Percentiles rank a stretch among this genome's conserved stretches.
phyloP scores from a whole-genome alignment of 2,888 invertebrate genomes.

The Aethes cnicana region DNA sequence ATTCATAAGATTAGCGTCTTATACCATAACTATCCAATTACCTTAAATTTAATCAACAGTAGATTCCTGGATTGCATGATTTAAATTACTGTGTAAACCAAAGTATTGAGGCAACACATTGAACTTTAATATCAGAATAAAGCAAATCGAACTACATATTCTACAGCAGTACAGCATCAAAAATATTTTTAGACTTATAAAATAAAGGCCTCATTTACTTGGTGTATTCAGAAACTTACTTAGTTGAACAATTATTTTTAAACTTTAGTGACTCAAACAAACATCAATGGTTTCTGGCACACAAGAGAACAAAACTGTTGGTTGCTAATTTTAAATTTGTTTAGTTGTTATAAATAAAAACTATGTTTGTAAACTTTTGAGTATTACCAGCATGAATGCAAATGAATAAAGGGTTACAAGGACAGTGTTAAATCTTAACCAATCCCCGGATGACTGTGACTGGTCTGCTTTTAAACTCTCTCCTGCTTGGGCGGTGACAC shows the following conservation, averaged over 20 bases:
- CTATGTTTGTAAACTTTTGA: slow-evolving; percentile 78
- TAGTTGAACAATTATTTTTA: too few species aligned
- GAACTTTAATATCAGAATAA: slow-evolving; percentile 11
- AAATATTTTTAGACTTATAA: slow-evolving; percentile 33
- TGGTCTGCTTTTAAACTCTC: slow-evolving; percentile 55
- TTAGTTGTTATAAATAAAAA: slow-evolving; percentile 13
- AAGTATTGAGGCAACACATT: slow-evolving; percentile 13
- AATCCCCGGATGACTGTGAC: slow-evolving; percentile 27
- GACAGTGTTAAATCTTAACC: slow-evolving; percentile 40
- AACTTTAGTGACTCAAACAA: too few species aligned
- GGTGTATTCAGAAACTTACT: slow-evolving; percentile 50
- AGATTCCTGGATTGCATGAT: slow-evolving; percentile 2
- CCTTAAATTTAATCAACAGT: slow-evolving; percentile 34
- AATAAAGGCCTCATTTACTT: slow-evolving; percentile 71
- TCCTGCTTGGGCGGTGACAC: slow-evolving; percentile 74
- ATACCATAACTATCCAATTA: slow-evolving; percentile 47
- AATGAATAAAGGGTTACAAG: slow-evolving; percentile 65
- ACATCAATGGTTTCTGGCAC: too few species aligned
- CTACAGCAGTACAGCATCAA: slow-evolving; percentile 21
- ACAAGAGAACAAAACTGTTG: too few species aligned
- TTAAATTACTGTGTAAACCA: slow-evolving; percentile 8
- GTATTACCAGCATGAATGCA: slow-evolving; percentile 65
- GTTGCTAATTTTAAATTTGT: too few species aligned
- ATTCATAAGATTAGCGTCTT: slow-evolving; percentile 79
- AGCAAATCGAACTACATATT: too few species aligned